Evolutionary conservation across 2,797 vertebrate species (phyloP).

Genomic region (Columba guinea): DNA sequence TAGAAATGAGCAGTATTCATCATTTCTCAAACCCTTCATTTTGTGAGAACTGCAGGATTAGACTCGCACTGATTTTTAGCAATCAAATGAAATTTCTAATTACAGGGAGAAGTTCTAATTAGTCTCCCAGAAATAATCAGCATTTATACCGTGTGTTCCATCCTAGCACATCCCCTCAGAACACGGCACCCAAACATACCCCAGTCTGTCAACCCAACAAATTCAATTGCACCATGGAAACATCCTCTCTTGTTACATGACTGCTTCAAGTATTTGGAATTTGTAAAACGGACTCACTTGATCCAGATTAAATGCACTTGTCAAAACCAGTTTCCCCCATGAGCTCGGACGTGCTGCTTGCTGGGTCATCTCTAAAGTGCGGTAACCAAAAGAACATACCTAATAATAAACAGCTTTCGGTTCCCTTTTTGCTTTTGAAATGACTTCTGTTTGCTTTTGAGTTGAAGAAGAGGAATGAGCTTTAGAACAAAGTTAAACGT

Average conservation of each 20-base stretch:
- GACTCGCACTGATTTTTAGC: not conserved
- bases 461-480: not conserved
- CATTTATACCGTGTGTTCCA: not conserved
- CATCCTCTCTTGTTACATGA: not conserved
- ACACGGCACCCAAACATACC: not conserved
- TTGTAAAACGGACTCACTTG: not conserved
- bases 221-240: not conserved
- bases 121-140: slow-evolving; percentile 23
- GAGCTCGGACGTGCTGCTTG: not conserved
- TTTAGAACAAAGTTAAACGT: not conserved
- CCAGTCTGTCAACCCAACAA: not conserved
- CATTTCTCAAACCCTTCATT: slow-evolving; percentile 24
- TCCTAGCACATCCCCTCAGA: not conserved
- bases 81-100: slow-evolving; percentile 56
- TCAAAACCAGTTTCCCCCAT: not conserved
- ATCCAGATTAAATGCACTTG: not conserved
- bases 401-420: slow-evolving; percentile 1
- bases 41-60: slow-evolving; percentile 3
- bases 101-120: slow-evolving; percentile 19
- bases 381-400: not conserved
- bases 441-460: not conserved
- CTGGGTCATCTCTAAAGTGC: not conserved
- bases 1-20: not conserved
- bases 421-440: not conserved
- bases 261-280: not conserved